Base-by-base conservation (phyloP, 2,797 vertebrate genomes). In the Dendrocincla fuliginosa region DNA sequence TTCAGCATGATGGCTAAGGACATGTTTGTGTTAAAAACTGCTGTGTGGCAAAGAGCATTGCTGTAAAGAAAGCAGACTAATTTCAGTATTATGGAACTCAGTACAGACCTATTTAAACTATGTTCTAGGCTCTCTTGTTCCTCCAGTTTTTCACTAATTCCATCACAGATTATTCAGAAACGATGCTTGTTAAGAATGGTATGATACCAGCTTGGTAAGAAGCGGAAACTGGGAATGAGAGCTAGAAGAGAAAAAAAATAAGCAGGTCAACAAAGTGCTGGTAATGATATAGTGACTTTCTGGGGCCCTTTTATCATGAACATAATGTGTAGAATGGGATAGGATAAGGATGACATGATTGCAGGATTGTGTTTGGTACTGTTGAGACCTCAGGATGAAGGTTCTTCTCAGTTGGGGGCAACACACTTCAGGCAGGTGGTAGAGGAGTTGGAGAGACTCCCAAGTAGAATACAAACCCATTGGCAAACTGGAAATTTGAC, bases 381-480 rank as follows among this genome's bases (percentile, higher is more conserved):
- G 14, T 11, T 63, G 53, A 84, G n/a, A 47, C 24, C 7, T 74
- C 52, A 70, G 42, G 37, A 27, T 8, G 18, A 42, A 74, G 9
- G 4, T 1, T 70, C 18, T 33, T 81, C 33, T 32, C 22, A 39
- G 33, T 19, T 7, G 9, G 11, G 50, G 15, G 11, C 20, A 83
- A 64, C 11, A 27, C 13, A 13, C 49, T 80, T 76, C 53, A 79
- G 69, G 50, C 3, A 73, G 28, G 37, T 3, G 2, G n/a, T 32
- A 16, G 28, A 83, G 22, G 22, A 87, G 9, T 8, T 53, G 6
- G 6, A 76, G 23, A 35, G 41, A 64, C 16, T 44, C 41, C 22
- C 0, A 0, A 44, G 28, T 32, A 60, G 46, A 28, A 33, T 24
- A 28, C 13, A 83, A 92, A 53, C 16, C 7, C n/a, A 25, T 3